Conservation (phyloP, 2,888 invertebrate species). For the Habroteleia sp. region DNA sequence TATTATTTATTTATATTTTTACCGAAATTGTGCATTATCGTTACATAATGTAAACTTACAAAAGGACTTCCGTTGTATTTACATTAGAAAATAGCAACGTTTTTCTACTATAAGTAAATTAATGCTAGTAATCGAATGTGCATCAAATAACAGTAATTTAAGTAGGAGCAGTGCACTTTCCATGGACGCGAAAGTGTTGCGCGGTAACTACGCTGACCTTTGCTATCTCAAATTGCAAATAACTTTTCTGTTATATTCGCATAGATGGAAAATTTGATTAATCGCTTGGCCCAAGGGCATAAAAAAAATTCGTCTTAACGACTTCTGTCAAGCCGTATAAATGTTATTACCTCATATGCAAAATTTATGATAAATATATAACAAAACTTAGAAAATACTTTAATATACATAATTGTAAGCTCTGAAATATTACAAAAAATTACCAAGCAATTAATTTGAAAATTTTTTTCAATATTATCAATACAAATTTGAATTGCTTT, state of each 20-base stretch:
- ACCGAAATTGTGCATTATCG: constrained; percentile 9
- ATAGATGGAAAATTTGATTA: constrained; percentile 7
- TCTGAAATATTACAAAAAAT: too few relatives aligned
- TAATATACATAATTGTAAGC: too few relatives aligned
- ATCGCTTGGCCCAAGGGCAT: constrained; percentile 21
- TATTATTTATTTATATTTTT: constrained; percentile 28
- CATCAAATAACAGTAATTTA: constrained; percentile 57
- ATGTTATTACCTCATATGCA: background rate
- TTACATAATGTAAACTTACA: constrained; percentile 26
- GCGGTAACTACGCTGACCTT: constrained; percentile 41
- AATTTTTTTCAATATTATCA: too few relatives aligned
- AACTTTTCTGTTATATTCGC: constrained; percentile 36
- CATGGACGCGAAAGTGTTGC: constrained; percentile 46
- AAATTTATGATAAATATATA: too few relatives aligned
- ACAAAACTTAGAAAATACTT: too few relatives aligned
- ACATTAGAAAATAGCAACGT: constrained; percentile 26
- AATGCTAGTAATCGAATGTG: constrained; percentile 38
- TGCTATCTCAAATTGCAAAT: constrained; percentile 48
- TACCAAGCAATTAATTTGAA: too few relatives aligned
- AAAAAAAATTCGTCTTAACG: background rate
- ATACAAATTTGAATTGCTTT: too few relatives aligned
- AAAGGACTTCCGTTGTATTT: constrained; percentile 42
- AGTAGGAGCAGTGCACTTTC: constrained; percentile 47
- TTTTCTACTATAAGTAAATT: constrained; percentile 25
- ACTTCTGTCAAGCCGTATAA: background rate